Evolutionary conservation across 2,797 vertebrate genomes (phyloP).

Genomic region (Merluccius polli): DNA sequence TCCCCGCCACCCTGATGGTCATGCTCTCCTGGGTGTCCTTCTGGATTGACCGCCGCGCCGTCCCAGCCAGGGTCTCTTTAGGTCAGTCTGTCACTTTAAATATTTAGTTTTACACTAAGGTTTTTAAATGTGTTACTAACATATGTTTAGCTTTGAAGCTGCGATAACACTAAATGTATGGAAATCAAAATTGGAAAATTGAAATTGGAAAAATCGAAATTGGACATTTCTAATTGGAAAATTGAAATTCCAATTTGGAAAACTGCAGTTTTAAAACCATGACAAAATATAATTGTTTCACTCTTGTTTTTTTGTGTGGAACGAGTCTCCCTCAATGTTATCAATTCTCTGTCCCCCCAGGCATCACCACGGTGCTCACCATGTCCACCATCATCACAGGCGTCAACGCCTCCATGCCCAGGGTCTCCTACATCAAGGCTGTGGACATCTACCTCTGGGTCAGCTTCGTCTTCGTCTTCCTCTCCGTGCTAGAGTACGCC

Average conservation of each 20-base stretch:
- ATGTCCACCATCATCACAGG: constrained; percentile 82
- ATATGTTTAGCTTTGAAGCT: not conserved
- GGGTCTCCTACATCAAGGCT: constrained; percentile 80
- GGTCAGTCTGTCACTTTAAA: constrained; percentile 61
- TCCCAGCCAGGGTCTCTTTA: constrained; percentile 89
- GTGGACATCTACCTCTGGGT: constrained; percentile 81
- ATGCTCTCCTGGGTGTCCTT: constrained; percentile 98
- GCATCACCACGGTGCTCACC: constrained; percentile 78
- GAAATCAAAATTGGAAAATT: too few relatives aligned
- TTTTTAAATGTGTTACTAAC: not conserved
- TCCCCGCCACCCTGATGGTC: constrained; percentile 91
- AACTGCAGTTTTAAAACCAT: not conserved
- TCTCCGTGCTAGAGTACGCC: constrained; percentile 76
- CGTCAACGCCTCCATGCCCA: constrained; percentile 79
- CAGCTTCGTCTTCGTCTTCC: constrained; percentile 79
- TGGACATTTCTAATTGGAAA: not conserved
- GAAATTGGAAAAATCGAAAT: not conserved
- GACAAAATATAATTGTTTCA: not conserved
- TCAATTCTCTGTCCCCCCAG: constrained; percentile 41
- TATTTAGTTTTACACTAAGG: too few relatives aligned
- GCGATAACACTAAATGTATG: not conserved
- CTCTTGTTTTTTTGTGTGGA: too few relatives aligned
- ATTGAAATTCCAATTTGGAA: not conserved
- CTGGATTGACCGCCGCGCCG: constrained; percentile 92
- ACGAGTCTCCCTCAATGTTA: too few relatives aligned